Percentiles rank a stretch among this genome's conserved stretches.
Conservation (phyloP, 2,797 vertebrate species). For the Dendrocincla fuliginosa region DNA sequence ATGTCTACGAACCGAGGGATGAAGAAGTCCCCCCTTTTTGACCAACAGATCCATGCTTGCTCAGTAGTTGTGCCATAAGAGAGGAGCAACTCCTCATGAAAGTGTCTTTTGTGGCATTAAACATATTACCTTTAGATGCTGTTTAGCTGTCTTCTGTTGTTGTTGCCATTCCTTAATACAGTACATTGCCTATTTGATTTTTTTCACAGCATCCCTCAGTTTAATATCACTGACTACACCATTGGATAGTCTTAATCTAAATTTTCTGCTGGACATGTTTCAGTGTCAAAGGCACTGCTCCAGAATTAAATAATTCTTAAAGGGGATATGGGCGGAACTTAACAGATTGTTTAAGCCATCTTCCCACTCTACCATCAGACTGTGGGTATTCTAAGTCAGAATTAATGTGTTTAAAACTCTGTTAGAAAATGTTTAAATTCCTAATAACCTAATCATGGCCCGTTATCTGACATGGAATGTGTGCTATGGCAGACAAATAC, state of each 20-base stretch:
- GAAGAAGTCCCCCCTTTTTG: background rate
- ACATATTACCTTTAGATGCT: background rate
- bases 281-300: background rate
- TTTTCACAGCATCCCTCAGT: background rate
- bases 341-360: background rate
- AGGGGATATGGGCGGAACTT: background rate
- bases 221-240: background rate
- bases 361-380: background rate
- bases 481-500: background rate
- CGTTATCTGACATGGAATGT: background rate
- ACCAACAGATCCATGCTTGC: background rate
- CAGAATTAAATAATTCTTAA: background rate
- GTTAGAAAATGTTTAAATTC: background rate
- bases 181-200: background rate
- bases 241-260: background rate
- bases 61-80: background rate
- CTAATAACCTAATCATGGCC: background rate
- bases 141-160: background rate
- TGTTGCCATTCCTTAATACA: background rate
- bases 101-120: background rate
- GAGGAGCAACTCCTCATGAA: background rate
- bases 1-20: background rate
- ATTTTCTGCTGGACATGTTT: background rate
- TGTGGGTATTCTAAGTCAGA: background rate
- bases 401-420: background rate